These are phyloP conservation scores for Sicus ferrugineus DNA, from an alignment of 2,888 invertebrate species.

Conservation along the genomic window DNA sequence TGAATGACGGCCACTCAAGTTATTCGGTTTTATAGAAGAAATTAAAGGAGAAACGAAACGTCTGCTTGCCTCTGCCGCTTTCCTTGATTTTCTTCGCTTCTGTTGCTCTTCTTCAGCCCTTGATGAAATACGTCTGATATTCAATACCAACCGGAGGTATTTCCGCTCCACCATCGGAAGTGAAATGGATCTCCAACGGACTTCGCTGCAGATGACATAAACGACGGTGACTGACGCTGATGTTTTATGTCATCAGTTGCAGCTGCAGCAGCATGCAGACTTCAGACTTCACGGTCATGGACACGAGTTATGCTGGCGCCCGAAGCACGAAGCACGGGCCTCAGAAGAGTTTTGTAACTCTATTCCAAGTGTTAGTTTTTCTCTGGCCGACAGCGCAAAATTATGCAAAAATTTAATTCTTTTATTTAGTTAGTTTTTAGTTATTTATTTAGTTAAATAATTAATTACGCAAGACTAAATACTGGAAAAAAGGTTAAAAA, in stretches of 20 bases:
- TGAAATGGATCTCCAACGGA: slow-evolving; percentile 38
- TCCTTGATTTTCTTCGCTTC: neutral
- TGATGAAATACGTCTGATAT: slow-evolving; percentile 7
- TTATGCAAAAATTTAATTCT: too few species aligned
- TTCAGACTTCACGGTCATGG: neutral
- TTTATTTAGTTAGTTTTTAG: too few species aligned
- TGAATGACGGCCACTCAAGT: too few species aligned
- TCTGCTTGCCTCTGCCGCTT: neutral
- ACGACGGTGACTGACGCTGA: neutral
- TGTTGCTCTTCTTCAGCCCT: neutral
- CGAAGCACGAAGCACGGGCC: neutral
- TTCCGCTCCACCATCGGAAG: slow-evolving; percentile 38
- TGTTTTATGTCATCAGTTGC: neutral
- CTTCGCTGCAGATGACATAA: slow-evolving; percentile 10
- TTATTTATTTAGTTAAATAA: too few species aligned
- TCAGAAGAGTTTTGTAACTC: too few species aligned
- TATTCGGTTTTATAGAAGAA: too few species aligned
- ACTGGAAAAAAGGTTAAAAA: too few species aligned
- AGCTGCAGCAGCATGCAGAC: neutral
- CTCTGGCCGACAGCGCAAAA: too few species aligned
- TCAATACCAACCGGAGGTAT: slow-evolving; percentile 3
- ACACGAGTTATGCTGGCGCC: neutral
- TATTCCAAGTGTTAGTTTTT: too few species aligned
- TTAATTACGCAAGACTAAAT: too few species aligned
- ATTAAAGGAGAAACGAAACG: too few species aligned